A percentile compares a stretch with the other conserved stretches of the same genome.
These are phyloP conservation scores for Loriculus beryllinus DNA, from an alignment of 2,797 vertebrate species.

Conservation along the genomic window DNA sequence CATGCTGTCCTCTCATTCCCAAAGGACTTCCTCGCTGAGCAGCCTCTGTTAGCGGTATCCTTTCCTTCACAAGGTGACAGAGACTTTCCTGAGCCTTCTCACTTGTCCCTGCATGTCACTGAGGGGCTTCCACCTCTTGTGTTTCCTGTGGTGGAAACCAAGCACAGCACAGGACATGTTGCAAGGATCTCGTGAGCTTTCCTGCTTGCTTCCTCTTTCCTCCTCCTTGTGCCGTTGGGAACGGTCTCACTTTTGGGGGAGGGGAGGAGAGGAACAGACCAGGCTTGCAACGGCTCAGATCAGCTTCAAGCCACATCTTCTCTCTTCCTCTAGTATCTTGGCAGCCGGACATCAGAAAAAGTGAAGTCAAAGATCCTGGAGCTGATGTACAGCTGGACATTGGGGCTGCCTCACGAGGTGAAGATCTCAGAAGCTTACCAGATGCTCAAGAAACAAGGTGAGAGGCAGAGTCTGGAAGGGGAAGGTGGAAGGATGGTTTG, in stretches of 20 bases:
- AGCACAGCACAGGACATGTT: neutral
- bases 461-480: neutral
- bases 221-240: neutral
- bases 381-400: constrained; percentile 92
- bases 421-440: constrained; percentile 96
- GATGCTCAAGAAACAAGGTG: constrained; percentile 98
- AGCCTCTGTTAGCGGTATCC: neutral
- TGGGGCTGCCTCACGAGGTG: constrained; percentile 87
- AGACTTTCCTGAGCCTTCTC: neutral
- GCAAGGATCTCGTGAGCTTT: constrained; percentile 14
- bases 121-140: neutral
- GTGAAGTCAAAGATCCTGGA: constrained; percentile 95
- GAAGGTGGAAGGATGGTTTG: neutral
- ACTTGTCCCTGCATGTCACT: accelerated
- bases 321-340: constrained; percentile 84
- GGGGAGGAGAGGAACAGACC: neutral
- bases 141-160: neutral
- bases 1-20: neutral
- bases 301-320: neutral
- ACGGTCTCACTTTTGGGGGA: neutral
- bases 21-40: neutral
- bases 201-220: constrained; percentile 47
- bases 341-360: constrained; percentile 87
- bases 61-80: neutral
- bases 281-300: neutral